Conservation (phyloP, 2,113 vertebrate species). For the Oryzias woworae region DNA sequence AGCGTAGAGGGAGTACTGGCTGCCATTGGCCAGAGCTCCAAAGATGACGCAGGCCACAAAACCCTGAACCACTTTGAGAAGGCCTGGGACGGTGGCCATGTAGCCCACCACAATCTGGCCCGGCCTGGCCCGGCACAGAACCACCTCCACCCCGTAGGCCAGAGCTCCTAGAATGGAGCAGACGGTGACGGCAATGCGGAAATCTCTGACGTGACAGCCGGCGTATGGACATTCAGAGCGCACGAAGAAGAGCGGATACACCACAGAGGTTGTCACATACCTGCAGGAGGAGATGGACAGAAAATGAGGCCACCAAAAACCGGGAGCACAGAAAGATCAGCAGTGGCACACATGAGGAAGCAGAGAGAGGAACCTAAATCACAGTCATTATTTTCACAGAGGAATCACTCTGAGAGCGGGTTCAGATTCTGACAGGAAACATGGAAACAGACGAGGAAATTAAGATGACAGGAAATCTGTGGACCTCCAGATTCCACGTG, state of each 20-base stretch:
- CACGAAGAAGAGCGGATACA: constrained; percentile 88
- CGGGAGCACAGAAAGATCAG: background rate
- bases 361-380: background rate
- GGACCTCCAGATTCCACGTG: too few species aligned
- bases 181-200: constrained; percentile 84
- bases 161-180: constrained; percentile 83
- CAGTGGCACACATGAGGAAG: background rate
- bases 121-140: constrained; percentile 82
- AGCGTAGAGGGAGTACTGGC: constrained; percentile 76
- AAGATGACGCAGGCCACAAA: constrained; percentile 92
- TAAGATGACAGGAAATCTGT: too few species aligned
- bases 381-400: too few species aligned
- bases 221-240: constrained; percentile 79
- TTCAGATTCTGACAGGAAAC: too few species aligned
- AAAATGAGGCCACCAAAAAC: too few species aligned
- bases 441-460: too few species aligned
- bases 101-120: constrained; percentile 83
- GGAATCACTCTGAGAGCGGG: too few species aligned
- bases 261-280: constrained; percentile 80
- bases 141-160: constrained; percentile 81
- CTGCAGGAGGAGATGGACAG: constrained; percentile 38
- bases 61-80: constrained; percentile 91
- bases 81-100: constrained; percentile 89
- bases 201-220: constrained; percentile 80
- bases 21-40: constrained; percentile 82